Evolutionary conservation across 2,113 vertebrate genomes (phyloP), one percentile per base, ranked within the genome.

Genomic region (Oreochromis niloticus): DNA sequence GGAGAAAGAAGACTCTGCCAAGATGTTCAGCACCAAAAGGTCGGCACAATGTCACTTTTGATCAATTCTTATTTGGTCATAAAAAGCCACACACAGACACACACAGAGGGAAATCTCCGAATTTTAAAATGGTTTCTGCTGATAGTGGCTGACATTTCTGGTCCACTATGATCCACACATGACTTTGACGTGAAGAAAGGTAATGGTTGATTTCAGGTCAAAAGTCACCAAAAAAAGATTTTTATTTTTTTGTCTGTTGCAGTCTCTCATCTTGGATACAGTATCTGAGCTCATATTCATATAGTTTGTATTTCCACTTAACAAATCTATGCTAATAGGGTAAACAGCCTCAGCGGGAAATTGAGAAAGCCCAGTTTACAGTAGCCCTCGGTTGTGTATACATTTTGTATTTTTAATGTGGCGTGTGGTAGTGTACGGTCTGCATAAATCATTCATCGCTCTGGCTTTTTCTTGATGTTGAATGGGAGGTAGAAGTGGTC

Each of bases 1-100:
- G 94, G 91, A 95, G 94, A 94, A 95, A 88, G 89, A 94, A 95
- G 94, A 88, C 93, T 1, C 2, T 24, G 93, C 88, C 96, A 95
- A 95, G 95, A 98, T 98, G 98, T 98, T 98, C 97, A 97, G 95
- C 96, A 97, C 97, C 87, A 98, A 98, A 96, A 98, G 98, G 98
- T 98, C 92, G 97, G 97, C 90, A 48, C 81, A 81, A 85, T 93
- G 89, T 95, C 88, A 88, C 91, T 93, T 90, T 88, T 92, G 88
- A 89, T 95, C 80, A 94, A 68, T 91, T 86, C 89, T 90, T 80
- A 81, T 89, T 24, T 8, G 36, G 5, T 68, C 73, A 41, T 32
- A 48, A 85, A 85, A 88, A 54, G 8, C 4, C 61, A n/a, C 9
- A 36, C 4, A 36, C 59, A 36, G 5, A 39, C 61, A 66, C 61